Percentiles rank a stretch among this genome's conserved stretches.
phyloP scores from a whole-genome alignment of 2,888 invertebrate genomes.

The Lithosia quadra region DNA sequence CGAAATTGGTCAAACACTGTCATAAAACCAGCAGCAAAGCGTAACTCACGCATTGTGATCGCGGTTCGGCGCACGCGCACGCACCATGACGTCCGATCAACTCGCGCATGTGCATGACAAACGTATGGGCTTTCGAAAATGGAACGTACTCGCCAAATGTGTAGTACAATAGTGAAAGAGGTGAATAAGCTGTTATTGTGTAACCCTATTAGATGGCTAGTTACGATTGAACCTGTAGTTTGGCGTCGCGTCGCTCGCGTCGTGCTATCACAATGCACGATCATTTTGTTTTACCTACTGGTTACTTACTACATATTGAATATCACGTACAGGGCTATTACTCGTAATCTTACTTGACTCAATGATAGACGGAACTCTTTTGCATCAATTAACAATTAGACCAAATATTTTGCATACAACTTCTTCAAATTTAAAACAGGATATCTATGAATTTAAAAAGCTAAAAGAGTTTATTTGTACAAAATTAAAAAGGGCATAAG shows the following conservation, averaged over 20 bases:
- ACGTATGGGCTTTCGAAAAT: slow-evolving; percentile 67
- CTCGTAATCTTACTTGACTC: too few species aligned
- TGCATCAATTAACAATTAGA: too few species aligned
- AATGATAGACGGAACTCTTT: too few species aligned
- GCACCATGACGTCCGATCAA: slow-evolving; percentile 67
- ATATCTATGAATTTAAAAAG: too few species aligned
- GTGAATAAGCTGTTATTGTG: slow-evolving; percentile 53
- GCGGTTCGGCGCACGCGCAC: slow-evolving; percentile 71
- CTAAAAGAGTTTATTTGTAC: too few species aligned
- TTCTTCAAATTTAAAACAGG: too few species aligned
- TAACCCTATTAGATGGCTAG: slow-evolving; percentile 51
- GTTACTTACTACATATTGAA: background rate
- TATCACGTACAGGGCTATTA: background rate
- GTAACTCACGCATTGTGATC: slow-evolving; percentile 68
- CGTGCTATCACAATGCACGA: slow-evolving; percentile 34
- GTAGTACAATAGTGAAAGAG: slow-evolving; percentile 54
- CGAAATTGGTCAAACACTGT: slow-evolving; percentile 62
- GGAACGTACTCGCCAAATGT: slow-evolving; percentile 60
- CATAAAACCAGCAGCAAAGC: slow-evolving; percentile 60
- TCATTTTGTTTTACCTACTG: slow-evolving; percentile 13
- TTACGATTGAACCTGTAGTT: slow-evolving; percentile 21
- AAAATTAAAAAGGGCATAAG: too few species aligned
- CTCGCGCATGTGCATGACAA: slow-evolving; percentile 66
- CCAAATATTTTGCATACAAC: too few species aligned
- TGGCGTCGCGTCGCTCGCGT: slow-evolving; percentile 21